Base-by-base conservation (phyloP, 2,113 vertebrate species). In the Pipra filicauda region DNA sequence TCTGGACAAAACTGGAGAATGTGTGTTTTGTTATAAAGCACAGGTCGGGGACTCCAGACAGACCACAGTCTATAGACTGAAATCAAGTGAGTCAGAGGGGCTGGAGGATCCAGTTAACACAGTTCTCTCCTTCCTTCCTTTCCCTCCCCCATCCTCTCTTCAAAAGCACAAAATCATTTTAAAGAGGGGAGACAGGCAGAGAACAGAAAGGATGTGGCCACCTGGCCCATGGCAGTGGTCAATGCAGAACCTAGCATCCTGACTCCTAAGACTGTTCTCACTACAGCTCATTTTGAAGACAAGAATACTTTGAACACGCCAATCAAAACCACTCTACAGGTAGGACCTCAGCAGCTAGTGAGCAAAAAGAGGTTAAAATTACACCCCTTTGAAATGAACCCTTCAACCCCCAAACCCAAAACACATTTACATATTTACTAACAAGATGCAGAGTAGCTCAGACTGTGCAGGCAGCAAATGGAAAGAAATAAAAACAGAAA, bases 31-130 rank as follows among this genome's bases (percentile, higher is more conserved):
- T 74, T 65, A 21, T 6, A 46, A 64, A 58, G 54, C 26, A 26
- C 1, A 62, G 35, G 52, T 46, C 41, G 35, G 0, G 1, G 52
- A 41, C 5, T 20, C 8, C 51, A 1, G 2, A 62, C 27, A 6
- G 31, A 21, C 41, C 10, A 10, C 8, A 54, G 9, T 7, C 17
- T 24, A 4, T 0, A 69, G 28, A 26, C 4, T 49, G 28, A 54
- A 72, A 91, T 41, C 57, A 54, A 54, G 30, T 9, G 59, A 70
- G 20, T 33, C 41, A 8, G 13, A 23, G 15, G 19, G 41, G 18
- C 19, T 58, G 48, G 24, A 75, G 12, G 8, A 3, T 26, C 10
- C 43, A 41, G 11, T 55, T 49, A n/a, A 37, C 26, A 85, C 18
- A 48, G 30, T 44, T 26, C 20, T 5, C 15, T 31, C 13, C 5